phyloP scores from a whole-genome alignment of 2,888 invertebrate species.

The Mesoligia furuncula region DNA sequence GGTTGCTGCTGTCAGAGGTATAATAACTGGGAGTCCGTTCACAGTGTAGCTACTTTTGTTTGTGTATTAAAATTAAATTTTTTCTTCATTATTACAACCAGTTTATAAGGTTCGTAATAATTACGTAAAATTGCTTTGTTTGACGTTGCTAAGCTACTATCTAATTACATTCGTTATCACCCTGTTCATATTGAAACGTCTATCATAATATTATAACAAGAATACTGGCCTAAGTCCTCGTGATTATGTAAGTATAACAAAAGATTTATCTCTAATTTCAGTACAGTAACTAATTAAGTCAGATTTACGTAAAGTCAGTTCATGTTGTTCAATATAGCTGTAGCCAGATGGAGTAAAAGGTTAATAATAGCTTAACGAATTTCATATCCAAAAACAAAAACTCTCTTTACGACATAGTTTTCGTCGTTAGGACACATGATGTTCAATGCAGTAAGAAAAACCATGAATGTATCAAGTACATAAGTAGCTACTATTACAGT shows the following conservation, averaged over 20 bases:
- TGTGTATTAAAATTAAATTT: no score
- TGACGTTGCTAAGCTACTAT: background rate
- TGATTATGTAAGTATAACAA: background rate
- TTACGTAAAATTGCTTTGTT: background rate
- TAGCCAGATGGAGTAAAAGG: no score
- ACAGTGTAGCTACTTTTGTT: no score
- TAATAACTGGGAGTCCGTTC: no score
- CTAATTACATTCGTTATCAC: slow-evolving; percentile 5
- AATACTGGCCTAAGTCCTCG: background rate
- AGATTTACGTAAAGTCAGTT: background rate
- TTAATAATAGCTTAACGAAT: no score
- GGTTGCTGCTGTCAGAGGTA: no score
- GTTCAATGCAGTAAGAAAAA: background rate
- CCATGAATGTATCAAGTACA: background rate
- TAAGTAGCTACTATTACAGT: background rate
- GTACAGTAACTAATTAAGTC: background rate
- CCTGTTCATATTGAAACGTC: background rate
- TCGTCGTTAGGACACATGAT: background rate
- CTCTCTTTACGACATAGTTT: background rate
- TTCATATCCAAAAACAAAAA: background rate
- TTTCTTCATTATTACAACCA: background rate
- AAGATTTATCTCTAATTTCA: background rate
- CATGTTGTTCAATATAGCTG: background rate
- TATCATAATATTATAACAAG: background rate
- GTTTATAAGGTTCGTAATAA: background rate